phyloP scores from a whole-genome alignment of 2,797 vertebrate species.

The Artibeus lituratus region DNA sequence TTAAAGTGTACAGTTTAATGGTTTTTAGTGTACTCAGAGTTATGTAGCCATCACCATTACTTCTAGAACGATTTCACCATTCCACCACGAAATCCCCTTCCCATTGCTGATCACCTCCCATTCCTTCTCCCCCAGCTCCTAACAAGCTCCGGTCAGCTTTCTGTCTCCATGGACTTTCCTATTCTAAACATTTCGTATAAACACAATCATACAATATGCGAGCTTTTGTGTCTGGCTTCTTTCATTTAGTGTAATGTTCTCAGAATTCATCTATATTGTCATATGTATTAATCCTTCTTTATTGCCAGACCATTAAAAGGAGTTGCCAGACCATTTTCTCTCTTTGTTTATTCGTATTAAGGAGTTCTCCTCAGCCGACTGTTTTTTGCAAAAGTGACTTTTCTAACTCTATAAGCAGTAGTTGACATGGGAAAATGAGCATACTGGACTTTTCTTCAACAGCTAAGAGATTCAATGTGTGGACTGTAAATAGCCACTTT shows the following conservation, averaged over 20 bases:
- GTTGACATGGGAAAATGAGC: not conserved
- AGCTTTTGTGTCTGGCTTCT: not conserved
- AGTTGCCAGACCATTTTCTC: not conserved
- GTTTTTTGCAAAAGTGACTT: not conserved
- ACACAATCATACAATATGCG: not conserved
- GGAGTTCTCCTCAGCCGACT: not conserved
- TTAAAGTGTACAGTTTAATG: not conserved
- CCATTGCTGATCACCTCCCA: not conserved
- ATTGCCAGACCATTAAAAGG: not conserved
- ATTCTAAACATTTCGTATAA: not conserved
- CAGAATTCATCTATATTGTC: not conserved
- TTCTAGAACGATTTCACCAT: not conserved
- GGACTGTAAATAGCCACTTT: not conserved
- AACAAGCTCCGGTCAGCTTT: not conserved
- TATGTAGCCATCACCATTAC: not conserved
- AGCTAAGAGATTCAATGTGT: not conserved
- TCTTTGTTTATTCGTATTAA: not conserved
- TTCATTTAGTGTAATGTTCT: not conserved
- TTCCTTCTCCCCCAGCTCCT: not conserved
- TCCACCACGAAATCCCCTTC: not conserved
- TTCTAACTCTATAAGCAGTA: not conserved
- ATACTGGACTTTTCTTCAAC: not conserved
- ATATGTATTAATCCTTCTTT: not conserved
- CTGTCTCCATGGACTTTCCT: not conserved
- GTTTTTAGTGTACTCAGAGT: slow-evolving; percentile 8